A percentile compares a stretch with the other conserved stretches of the same genome.
These are phyloP conservation scores for Ceratoteleas bidentatus DNA, from an alignment of 1,140 invertebrate species.

Conservation along the genomic window DNA sequence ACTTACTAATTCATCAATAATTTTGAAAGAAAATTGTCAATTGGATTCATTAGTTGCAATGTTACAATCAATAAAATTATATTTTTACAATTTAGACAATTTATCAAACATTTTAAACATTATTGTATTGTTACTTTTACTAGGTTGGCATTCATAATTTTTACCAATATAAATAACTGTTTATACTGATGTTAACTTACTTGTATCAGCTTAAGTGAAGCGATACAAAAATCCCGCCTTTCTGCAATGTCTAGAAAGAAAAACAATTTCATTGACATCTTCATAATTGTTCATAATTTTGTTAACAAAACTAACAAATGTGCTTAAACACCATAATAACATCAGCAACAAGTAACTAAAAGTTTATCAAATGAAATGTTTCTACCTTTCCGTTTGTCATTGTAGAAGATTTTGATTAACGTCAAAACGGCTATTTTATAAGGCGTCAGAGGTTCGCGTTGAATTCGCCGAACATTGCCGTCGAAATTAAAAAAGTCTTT, in stretches of 20 bases:
- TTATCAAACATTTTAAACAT: too few species aligned
- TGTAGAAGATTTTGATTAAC: conserved; percentile 82
- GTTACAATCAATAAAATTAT: too few species aligned
- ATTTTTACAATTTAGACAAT: too few species aligned
- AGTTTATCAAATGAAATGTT: neutral
- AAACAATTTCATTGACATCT: neutral
- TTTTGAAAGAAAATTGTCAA: too few species aligned
- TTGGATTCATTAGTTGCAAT: too few species aligned
- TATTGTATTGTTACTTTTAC: too few species aligned
- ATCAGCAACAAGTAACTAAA: neutral
- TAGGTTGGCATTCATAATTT: too few species aligned
- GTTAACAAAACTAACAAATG: neutral
- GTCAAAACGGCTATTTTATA: conserved; percentile 82
- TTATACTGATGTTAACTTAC: conserved; percentile 70
- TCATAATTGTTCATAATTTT: neutral
- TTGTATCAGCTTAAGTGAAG: conserved; percentile 84
- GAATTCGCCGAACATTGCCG: conserved; percentile 71
- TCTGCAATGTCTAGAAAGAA: conserved; percentile 70
- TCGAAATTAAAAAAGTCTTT: conserved; percentile 77
- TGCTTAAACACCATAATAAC: neutral
- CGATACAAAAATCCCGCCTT: conserved; percentile 84
- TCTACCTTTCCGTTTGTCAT: conserved; percentile 77
- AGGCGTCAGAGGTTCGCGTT: conserved; percentile 81
- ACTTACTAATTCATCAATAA: too few species aligned
- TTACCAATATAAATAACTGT: neutral